Evolutionary conservation across 2,113 vertebrate genomes (phyloP), one percentile per base, ranked within the genome.

Genomic region (Oreamnos americanus): DNA sequence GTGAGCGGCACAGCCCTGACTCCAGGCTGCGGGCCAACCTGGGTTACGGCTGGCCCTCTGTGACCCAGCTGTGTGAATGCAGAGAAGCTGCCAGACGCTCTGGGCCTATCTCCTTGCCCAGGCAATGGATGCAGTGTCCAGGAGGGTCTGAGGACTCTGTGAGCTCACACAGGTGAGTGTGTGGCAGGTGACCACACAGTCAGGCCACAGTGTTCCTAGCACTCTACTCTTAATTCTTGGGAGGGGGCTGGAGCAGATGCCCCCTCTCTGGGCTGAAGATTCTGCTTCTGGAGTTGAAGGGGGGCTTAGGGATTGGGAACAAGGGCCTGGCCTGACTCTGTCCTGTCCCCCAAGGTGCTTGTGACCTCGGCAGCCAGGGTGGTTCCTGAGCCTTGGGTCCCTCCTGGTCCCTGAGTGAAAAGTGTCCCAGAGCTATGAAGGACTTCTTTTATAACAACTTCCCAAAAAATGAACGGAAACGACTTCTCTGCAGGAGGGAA

Each of bases 141-240:
- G 6, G 43, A 62, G 53, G 74, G 0, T 15, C 26, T 6, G 0
- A 33, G 49, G n/a, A 43, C 33, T 28, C 36, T 1, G 2, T 10
- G 39, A 11, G 76, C 33, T 58, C 19, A 25, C 71, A 17, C 2
- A 13, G 45, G 78, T 5, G 1, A 30, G 10, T 2, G 4, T 0
- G 2, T 2, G 88, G 74, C 71, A 39, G 91, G n/a, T 4, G 28
- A 3, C 0, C n/a, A 8, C 3, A 1, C 12, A 30, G 91, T 23
- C 23, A 11, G 10, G 33, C 49, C 0, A 0, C 62, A 0, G 17
- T 12, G 13, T 30, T 7, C 39, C 36, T 1, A 1, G 87, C 28
- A 17, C 0, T 83, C 23, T 17, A 2, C n/a, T 9, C 47, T 12
- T 17, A 5, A 23, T 1, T 43, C 26, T 1, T 2, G 12, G 36